A percentile compares a stretch with the other conserved stretches of the same genome.
Conservation (phyloP, 2,888 invertebrate genomes). For the Aphidoletes aphidimyza region DNA sequence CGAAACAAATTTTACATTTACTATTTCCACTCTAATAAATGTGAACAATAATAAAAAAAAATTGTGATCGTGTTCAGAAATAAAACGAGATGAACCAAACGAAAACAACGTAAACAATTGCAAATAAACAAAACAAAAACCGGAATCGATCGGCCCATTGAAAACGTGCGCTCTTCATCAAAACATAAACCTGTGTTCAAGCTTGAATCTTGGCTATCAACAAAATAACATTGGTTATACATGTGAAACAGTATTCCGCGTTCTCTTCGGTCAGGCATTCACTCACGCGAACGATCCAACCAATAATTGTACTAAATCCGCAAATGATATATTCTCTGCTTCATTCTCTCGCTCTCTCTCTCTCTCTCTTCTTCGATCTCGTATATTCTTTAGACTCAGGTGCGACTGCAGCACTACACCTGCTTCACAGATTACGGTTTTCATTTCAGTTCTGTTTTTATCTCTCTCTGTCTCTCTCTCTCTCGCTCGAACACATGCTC, state of each 20-base stretch:
- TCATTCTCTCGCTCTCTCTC: no score
- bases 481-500: no score
- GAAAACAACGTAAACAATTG: not conserved
- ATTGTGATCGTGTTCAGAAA: not conserved
- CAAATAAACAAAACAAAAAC: not conserved
- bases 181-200: not conserved
- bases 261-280: not conserved
- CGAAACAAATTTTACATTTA: no score
- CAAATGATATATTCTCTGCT: not conserved
- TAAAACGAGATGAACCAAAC: no score
- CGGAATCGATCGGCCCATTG: not conserved
- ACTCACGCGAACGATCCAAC: not conserved
- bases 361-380: not conserved
- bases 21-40: no score
- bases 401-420: not conserved
- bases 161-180: not conserved
- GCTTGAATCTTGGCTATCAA: no score
- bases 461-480: no score
- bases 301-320: not conserved
- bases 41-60: not conserved
- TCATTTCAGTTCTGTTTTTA: not conserved
- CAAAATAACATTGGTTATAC: not conserved
- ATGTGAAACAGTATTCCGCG: not conserved
- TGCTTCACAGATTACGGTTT: not conserved
- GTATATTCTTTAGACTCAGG: no score